These are phyloP conservation scores for Nebria salina DNA, from an alignment of 2,888 invertebrate genomes.

Conservation along the genomic window DNA sequence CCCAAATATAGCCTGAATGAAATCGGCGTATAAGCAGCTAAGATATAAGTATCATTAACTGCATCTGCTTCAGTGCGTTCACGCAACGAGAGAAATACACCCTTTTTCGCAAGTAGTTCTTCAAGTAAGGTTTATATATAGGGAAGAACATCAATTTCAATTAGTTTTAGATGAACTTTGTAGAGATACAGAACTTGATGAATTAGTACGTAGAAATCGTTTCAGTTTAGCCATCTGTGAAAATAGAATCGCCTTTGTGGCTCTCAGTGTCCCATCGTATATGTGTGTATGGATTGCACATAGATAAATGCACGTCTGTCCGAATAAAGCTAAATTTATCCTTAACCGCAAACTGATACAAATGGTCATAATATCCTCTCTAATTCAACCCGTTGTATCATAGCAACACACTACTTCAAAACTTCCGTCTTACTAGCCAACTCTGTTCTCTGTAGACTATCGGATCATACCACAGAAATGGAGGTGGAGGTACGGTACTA, in stretches of 20 bases:
- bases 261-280: neutral
- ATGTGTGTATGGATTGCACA: neutral
- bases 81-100: no score
- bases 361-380: conserved; percentile 40
- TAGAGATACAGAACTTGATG: neutral
- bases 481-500: neutral
- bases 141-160: neutral
- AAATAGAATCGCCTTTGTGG: neutral
- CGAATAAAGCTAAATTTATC: conserved; percentile 19
- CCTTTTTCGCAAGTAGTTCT: no score
- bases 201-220: conserved; percentile 3
- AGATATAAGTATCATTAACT: no score
- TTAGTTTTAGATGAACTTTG: neutral
- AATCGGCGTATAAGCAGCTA: no score
- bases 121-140: no score
- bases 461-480: no score
- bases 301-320: conserved; percentile 17
- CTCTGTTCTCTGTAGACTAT: neutral
- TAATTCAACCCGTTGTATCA: conserved; percentile 24
- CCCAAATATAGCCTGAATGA: no score
- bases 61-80: no score
- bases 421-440: neutral
- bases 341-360: conserved; percentile 34
- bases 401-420: conserved; percentile 6
- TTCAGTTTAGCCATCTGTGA: conserved; percentile 11